These are phyloP conservation scores for Pterocles gutturalis DNA, from an alignment of 2,113 vertebrate species.

Conservation along the genomic window DNA sequence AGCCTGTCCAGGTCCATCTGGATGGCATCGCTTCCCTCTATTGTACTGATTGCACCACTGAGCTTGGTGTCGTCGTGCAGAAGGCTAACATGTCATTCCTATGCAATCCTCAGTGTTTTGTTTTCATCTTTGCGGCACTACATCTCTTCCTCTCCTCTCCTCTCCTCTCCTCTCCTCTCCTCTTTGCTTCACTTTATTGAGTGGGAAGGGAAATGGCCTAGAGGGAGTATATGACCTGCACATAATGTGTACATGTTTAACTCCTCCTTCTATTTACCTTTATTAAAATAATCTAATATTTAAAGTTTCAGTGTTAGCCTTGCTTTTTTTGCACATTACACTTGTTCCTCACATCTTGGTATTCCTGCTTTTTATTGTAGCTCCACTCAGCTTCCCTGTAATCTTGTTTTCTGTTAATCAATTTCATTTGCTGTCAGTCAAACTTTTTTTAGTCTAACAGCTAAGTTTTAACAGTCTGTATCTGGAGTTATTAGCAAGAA, in stretches of 20 bases:
- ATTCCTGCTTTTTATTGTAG: rapidly evolving
- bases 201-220: background rate
- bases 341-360: background rate
- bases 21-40: too few species aligned
- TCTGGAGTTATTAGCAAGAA: background rate
- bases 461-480: background rate
- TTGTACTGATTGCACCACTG: too few species aligned
- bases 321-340: background rate
- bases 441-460: background rate
- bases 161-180: too few species aligned
- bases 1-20: too few species aligned
- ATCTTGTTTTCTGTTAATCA: background rate
- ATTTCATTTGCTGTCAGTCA: background rate
- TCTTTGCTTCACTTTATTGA: background rate
- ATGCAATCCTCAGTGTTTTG: background rate
- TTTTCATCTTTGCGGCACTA: background rate
- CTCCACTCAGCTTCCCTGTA: background rate
- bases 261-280: background rate
- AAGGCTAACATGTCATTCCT: rapidly evolving
- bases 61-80: too few species aligned
- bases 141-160: background rate
- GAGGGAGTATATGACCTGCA: background rate
- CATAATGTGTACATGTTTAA: background rate
- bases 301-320: background rate
- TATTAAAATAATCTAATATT: background rate